Conservation (phyloP, 1,140 invertebrate genomes). For the Periplaneta americana region DNA sequence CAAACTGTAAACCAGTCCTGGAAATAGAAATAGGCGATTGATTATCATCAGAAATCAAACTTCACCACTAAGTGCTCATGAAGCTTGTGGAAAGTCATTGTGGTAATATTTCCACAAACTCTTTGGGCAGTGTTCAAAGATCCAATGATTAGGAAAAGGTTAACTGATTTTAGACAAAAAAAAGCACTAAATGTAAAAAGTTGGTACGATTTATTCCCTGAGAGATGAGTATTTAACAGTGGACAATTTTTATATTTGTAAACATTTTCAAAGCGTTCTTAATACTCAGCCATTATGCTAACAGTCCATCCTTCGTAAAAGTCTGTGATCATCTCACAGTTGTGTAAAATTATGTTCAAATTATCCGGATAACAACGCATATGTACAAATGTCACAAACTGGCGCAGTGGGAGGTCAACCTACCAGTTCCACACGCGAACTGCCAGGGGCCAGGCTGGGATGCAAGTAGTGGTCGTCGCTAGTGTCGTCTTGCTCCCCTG, state of each 20-base stretch:
- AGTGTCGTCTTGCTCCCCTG: conserved; percentile 45
- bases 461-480: conserved; percentile 65
- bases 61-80: too few species aligned
- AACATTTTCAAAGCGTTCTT: neutral
- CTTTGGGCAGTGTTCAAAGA: too few species aligned
- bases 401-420: conserved; percentile 34
- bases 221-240: neutral
- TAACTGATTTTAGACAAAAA: too few species aligned
- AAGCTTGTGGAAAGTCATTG: too few species aligned
- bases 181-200: neutral
- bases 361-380: too few species aligned
- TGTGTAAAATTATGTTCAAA: too few species aligned
- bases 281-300: neutral
- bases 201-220: neutral
- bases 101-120: too few species aligned
- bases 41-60: conserved; percentile 14
- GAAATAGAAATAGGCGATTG: conserved; percentile 30
- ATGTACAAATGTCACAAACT: too few species aligned
- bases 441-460: conserved; percentile 60
- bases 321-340: neutral
- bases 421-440: conserved; percentile 49
- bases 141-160: too few species aligned
- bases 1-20: conserved; percentile 29
- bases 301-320: neutral
- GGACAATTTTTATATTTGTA: neutral